Base-by-base conservation (phyloP, 2,113 vertebrate genomes). In the Siniperca chuatsi region DNA sequence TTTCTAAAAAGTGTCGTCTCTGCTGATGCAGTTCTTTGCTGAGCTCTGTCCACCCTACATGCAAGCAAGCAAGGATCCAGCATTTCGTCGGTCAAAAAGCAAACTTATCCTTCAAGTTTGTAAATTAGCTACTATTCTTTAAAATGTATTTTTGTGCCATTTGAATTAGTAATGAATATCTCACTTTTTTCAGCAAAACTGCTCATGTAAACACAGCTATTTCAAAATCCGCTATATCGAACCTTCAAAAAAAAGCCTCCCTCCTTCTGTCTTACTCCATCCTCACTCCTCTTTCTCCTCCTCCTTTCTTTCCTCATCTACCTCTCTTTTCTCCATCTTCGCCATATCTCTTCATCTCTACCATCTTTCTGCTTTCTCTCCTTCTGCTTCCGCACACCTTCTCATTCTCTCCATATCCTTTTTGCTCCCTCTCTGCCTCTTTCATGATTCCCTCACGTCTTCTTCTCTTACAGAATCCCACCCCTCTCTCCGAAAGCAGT, bases 401-500 rank as follows among this genome's bases (percentile, higher is more conserved):
- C 15, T 66, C 52, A 58, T 21, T 66, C 46, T 42, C 55, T 15
- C 33, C 11, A 4, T 44, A 6, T 20, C 54, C 21, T 42, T 79
- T 12, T 44, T 55, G 60, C 72, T 67, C n/a, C 25, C n/a, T 57
- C n/a, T 55, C 64, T 55, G 6, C 33, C 21, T 74, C 15, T 44
- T 57, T 76, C 20, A 74, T 54, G 18, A 65, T 54, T 79, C 35
- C 55, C 61, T 21, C 29, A 37, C 61, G 70, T 52, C 25, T 42
- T 37, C 16, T 61, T 54, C 7, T 52, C 67, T 71, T 44, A 44
- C 48, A 62, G n/a, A 57, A 33, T 44, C 42, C 11, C n/a, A 15
- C 33, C 8, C 79, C 12, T 69, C 12, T 69, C 29, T 29, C 29
- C 29, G 29, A 29, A 29, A 29, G 29, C 29, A 29, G 29, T 29